A percentile compares a stretch with the other conserved stretches of the same genome.
Conservation (phyloP, 1,140 invertebrate genomes). For the Rhagoletis pomonella region DNA sequence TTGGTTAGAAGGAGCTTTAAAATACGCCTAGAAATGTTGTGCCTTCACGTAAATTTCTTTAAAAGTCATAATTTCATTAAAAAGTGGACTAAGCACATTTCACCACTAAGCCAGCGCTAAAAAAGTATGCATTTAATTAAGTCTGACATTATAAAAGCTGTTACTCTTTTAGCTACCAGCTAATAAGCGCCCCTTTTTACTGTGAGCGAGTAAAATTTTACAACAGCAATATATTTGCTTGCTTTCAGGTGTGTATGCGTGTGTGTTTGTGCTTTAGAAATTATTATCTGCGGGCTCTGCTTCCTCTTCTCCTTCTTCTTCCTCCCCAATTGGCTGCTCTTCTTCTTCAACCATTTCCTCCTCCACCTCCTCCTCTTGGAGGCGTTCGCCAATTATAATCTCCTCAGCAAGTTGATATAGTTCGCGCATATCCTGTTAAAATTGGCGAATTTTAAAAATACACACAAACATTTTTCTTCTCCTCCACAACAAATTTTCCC, state of each 20-base stretch:
- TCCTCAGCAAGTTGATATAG: slow-evolving; percentile 70
- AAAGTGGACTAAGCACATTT: neutral
- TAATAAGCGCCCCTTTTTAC: neutral
- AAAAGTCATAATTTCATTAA: neutral
- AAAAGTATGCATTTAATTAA: neutral
- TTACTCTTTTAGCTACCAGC: neutral
- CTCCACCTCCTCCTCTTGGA: slow-evolving; percentile 61
- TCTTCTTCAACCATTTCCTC: slow-evolving; percentile 59
- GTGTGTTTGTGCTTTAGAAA: neutral
- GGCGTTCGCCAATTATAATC: slow-evolving; percentile 67
- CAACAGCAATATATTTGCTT: neutral
- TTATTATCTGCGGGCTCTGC: slow-evolving; percentile 50
- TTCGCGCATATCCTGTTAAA: slow-evolving; percentile 65
- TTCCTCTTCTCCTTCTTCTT: slow-evolving; percentile 54
- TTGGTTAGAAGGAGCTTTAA: too few species aligned
- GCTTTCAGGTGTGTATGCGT: neutral
- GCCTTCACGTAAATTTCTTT: neutral
- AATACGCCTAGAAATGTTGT: too few species aligned
- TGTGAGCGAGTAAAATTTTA: neutral
- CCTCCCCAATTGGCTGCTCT: slow-evolving; percentile 40
- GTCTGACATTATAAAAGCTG: neutral
- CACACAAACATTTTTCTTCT: too few species aligned
- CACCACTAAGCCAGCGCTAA: neutral
- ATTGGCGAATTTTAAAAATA: neutral
- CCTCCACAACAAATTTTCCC: neutral